A percentile compares a stretch with the other conserved stretches of the same genome.
Evolutionary conservation across 2,797 vertebrate genomes (phyloP).

Genomic region (Catostomus latipinnis): DNA sequence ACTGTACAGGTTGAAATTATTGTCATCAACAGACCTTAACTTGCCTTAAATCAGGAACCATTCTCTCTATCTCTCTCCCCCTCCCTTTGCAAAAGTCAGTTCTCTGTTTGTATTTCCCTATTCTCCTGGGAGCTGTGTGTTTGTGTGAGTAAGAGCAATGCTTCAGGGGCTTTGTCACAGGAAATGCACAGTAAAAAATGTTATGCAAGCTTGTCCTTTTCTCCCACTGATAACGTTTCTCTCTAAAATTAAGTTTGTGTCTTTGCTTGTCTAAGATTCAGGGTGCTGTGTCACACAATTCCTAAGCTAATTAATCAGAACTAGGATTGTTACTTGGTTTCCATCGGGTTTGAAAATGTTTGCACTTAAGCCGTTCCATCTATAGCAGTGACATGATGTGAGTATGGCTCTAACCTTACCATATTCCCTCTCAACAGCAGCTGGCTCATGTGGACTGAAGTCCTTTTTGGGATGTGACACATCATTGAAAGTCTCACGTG

Average conservation of each 20-base stretch:
- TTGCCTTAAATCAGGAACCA: too few relatives aligned
- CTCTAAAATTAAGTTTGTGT: slow-evolving; percentile 36
- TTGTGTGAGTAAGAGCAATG: slow-evolving; percentile 71
- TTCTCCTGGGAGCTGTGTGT: slow-evolving; percentile 62
- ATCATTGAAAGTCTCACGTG: background rate
- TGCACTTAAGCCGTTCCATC: background rate
- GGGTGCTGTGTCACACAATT: background rate
- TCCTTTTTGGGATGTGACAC: background rate
- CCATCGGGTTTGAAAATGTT: background rate
- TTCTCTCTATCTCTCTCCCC: background rate
- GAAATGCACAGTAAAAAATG: slow-evolving; percentile 79
- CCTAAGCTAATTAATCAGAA: slow-evolving; percentile 15
- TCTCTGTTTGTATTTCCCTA: slow-evolving; percentile 38
- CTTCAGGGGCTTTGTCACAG: slow-evolving; percentile 75
- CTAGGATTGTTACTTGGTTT: slow-evolving; percentile 13
- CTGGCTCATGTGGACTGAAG: slow-evolving; percentile 2
- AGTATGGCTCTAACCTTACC: slow-evolving; percentile 18
- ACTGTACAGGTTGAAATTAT: too few relatives aligned
- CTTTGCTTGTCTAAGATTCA: slow-evolving; percentile 40
- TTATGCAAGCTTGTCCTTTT: slow-evolving; percentile 74
- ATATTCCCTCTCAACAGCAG: slow-evolving; percentile 20
- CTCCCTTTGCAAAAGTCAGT: slow-evolving; percentile 7
- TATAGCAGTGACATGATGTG: slow-evolving; percentile 16
- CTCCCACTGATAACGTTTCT: slow-evolving; percentile 71
- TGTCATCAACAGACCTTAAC: too few relatives aligned